Base-by-base conservation (phyloP, 2,888 invertebrate species). In the Campopleginae sp. region DNA sequence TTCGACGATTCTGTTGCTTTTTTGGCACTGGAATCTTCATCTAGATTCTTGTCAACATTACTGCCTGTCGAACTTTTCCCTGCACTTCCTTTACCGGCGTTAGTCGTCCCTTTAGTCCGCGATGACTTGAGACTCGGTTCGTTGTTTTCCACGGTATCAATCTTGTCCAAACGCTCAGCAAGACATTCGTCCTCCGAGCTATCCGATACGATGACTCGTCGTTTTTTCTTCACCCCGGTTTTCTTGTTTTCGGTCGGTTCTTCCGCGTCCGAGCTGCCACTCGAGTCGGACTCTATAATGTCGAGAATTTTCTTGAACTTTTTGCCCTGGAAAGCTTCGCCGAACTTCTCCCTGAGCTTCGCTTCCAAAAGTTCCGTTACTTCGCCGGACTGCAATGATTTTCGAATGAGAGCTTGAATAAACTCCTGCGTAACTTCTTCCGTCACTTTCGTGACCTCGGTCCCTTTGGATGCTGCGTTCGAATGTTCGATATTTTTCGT, bases 281-380 rank as follows among this genome's bases (percentile, higher is more conserved):
- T 95, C 0, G 95, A 95, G 23, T 95, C 95, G 6, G 95, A 95
- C 89, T 95, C 95, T 85, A 95, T 94, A 0, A 95, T 94, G 88
- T 94, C 95, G 88, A 95, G 95, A 33, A 96, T 94, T 88, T 95
- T 95, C 88, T 95, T 95, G 2, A 94, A 91, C 63, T 94, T 94
- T 58, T 94, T 94, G 33, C 86, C 80, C 19, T 91, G 82, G 3
- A 91, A 42, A 1, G 77, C 88, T 23, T 90, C 89, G 42, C 92
- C 92, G 14, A 95, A 90, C 71, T 95, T 92, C 87, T 95, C 94
- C 88, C 95, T 94, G 61, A 95, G 94, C 92, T 95, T 95, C 1
- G 94, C 92, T 87, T 92, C 91, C 10, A 92, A 88, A 27, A 93
- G 88, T 72, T 90, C 91, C 58, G 89, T 91, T 0, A 90, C 91